Evolutionary conservation across 2,888 invertebrate genomes (phyloP).

Genomic region (Serripes groenlandicus): DNA sequence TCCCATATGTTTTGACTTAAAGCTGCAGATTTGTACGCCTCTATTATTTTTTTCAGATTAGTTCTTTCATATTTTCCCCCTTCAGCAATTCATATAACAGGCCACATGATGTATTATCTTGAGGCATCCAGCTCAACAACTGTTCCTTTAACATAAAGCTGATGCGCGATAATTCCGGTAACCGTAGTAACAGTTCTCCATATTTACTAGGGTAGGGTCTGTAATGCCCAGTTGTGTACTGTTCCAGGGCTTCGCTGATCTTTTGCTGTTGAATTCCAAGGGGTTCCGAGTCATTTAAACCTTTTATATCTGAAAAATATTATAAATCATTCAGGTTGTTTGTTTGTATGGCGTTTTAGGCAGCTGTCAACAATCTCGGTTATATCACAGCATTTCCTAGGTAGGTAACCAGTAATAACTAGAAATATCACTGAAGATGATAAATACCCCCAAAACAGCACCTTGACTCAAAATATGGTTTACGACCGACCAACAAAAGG

Average conservation of each 20-base stretch:
- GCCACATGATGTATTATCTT: slow-evolving; percentile 96
- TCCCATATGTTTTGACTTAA: too few relatives aligned
- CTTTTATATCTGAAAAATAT: slow-evolving; percentile 92
- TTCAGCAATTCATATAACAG: slow-evolving; percentile 96
- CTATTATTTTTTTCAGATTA: slow-evolving; percentile 23
- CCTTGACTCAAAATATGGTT: too few relatives aligned
- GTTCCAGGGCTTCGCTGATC: slow-evolving; percentile 95
- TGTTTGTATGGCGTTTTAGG: too few relatives aligned
- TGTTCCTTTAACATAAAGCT: slow-evolving; percentile 96
- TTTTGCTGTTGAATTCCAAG: slow-evolving; percentile 97
- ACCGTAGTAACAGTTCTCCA: slow-evolving; percentile 95
- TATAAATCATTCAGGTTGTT: too few relatives aligned
- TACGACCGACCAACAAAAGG: too few relatives aligned
- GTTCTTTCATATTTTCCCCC: slow-evolving; percentile 78
- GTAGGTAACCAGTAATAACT: too few relatives aligned
- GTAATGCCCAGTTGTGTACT: slow-evolving; percentile 96
- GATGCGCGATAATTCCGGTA: slow-evolving; percentile 97
- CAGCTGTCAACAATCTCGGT: too few relatives aligned
- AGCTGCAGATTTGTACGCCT: too few relatives aligned
- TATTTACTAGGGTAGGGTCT: slow-evolving; percentile 97
- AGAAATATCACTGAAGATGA: too few relatives aligned
- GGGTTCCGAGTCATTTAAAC: slow-evolving; percentile 96
- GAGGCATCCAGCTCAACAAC: slow-evolving; percentile 91
- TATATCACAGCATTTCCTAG: too few relatives aligned
- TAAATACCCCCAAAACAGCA: too few relatives aligned